Base-by-base conservation (phyloP, 2,888 invertebrate species). In the Scaptomyza polygonia region DNA sequence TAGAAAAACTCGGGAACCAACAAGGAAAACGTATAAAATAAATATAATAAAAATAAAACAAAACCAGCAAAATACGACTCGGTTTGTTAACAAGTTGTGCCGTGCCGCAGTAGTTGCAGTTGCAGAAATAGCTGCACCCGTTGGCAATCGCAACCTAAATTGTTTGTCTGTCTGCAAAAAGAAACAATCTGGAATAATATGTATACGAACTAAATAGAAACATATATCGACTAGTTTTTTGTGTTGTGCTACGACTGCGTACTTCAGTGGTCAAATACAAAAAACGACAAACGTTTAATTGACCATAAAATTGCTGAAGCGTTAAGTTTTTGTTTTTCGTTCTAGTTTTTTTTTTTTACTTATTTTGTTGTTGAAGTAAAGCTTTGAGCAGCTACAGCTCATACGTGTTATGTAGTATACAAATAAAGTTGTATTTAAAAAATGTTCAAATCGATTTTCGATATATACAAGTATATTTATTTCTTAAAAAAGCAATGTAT, bases 281-380 rank as follows among this genome's bases (percentile, higher is more conserved):
- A 81, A 87, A 85, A 53, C 70, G 54, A 66, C 61, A 61, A 74
- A 57, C 74, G 48, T 88, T 86, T 82, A 89, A 82, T 88, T 88
- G 88, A 80, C 78, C 85, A 75, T 77, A 88, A 88, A 89, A 68
- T 71, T 72, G 61, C 58, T 88, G 73, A 83, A 73, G 86, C 89
- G 78, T 86, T 67, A 48, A 62, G 43, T 57, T 72, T 63, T 29
- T 32, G 43, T 36, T 64, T 49, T 55, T 45, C 32, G n/a, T 47
- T 36, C 30, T 32, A 12, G 32, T 12, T 21, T 42, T 32, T 6
- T 18, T 27, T 25, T 44, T 29, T 34, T 29, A 7, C 14, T 45
- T 14, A 12, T 16, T 64, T 45, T 32, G 3, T 29, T 62, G 55
- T 53, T 39, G 9, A 45, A 18, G 16, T 27, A 27, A 56, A 45